These are phyloP conservation scores for Tonatia bakeri DNA, from an alignment of 2,113 vertebrate genomes.

Conservation along the genomic window DNA sequence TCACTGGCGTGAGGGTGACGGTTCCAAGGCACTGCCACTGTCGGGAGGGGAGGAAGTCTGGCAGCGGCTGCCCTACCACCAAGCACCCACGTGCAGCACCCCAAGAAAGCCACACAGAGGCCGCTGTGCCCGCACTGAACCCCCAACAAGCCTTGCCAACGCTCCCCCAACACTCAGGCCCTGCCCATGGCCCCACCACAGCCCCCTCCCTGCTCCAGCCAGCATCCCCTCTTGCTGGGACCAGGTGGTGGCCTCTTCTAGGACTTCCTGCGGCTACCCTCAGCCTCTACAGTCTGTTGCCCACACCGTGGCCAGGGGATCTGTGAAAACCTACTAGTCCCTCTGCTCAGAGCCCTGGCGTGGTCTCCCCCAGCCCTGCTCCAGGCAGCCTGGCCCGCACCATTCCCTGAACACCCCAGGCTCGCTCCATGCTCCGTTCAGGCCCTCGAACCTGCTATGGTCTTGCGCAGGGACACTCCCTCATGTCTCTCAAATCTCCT, in stretches of 20 bases:
- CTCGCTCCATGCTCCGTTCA: background rate
- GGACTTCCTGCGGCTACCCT: background rate
- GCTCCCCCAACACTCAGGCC: background rate
- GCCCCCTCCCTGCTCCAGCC: background rate
- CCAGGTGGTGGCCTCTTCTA: accelerated
- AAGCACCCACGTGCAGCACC: background rate
- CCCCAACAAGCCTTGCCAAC: background rate
- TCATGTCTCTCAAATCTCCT: background rate
- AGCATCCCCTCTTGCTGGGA: background rate
- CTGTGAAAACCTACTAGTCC: background rate
- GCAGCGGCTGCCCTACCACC: background rate
- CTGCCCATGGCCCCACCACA: background rate
- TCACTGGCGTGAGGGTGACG: accelerated
- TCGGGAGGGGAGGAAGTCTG: background rate
- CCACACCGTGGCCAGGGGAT: background rate
- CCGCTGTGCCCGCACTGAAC: background rate
- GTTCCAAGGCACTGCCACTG: too few species aligned
- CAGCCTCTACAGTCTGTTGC: background rate
- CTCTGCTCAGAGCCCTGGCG: background rate
- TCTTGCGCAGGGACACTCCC: background rate
- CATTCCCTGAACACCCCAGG: background rate
- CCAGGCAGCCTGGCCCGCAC: accelerated
- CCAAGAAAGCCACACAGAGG: background rate
- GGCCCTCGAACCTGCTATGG: background rate
- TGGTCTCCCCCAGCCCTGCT: background rate